These are phyloP conservation scores for Frankliniella intonsa DNA, from an alignment of 2,888 invertebrate species.

Conservation along the genomic window DNA sequence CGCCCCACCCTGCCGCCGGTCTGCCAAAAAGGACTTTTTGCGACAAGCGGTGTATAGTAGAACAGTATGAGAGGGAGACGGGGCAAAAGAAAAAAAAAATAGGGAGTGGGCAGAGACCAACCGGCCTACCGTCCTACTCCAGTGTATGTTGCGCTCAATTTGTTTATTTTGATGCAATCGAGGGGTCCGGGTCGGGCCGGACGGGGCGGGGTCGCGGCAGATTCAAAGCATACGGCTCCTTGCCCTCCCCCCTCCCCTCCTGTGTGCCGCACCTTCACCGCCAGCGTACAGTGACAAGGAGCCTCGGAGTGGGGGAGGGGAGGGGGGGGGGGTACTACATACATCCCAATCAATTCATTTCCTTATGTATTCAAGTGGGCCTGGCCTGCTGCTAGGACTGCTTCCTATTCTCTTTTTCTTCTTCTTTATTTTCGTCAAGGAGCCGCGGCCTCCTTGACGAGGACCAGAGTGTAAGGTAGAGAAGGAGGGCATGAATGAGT, in stretches of 20 bases:
- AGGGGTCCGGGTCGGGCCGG: not conserved
- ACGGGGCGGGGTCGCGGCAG: not conserved
- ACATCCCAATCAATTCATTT: constrained; percentile 13
- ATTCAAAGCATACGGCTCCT: not conserved
- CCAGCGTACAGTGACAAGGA: no score
- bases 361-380: not conserved
- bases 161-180: constrained; percentile 18
- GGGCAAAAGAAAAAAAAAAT: not conserved
- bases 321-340: not conserved
- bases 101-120: no score
- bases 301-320: no score
- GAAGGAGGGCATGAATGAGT: no score
- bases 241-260: not conserved
- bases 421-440: no score
- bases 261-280: not conserved
- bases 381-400: no score
- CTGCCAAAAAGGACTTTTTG: not conserved
- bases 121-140: no score
- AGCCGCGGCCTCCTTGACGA: no score
- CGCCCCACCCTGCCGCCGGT: not conserved
- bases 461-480: no score
- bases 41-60: not conserved
- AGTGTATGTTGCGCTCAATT: constrained; percentile 4
- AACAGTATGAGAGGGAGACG: not conserved
- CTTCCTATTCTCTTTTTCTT: no score